These are phyloP conservation scores for Drosophila ercepeae DNA, from an alignment of 1,140 invertebrate genomes.

Conservation along the genomic window DNA sequence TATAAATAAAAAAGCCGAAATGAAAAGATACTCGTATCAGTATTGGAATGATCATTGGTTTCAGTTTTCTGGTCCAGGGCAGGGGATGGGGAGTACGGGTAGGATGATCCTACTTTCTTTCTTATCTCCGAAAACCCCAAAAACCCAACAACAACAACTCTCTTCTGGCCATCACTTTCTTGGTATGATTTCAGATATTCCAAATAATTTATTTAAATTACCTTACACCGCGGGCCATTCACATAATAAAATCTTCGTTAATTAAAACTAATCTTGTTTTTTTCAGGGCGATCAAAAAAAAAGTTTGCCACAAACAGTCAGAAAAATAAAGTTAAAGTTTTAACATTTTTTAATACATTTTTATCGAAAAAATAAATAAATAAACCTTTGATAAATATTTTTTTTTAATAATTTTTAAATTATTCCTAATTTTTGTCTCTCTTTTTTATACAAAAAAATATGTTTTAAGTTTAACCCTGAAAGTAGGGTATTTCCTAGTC, in stretches of 20 bases:
- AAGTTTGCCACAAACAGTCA: background rate
- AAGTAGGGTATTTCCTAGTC: background rate
- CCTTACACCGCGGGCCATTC: background rate
- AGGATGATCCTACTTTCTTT: constrained; percentile 41
- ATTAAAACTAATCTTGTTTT: background rate
- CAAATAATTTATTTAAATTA: constrained; percentile 27
- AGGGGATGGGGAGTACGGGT: constrained; percentile 9
- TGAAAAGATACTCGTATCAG: constrained; percentile 36
- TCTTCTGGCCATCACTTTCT: constrained; percentile 21
- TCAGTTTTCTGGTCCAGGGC: background rate
- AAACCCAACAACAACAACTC: too few species aligned
- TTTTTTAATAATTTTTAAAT: background rate
- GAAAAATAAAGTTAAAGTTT: background rate
- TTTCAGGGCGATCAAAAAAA: background rate
- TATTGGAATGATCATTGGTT: constrained; percentile 12
- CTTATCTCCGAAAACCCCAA: constrained; percentile 25
- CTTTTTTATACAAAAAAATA: too few species aligned
- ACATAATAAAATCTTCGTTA: background rate
- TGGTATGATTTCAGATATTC: constrained; percentile 8
- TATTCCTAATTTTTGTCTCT: background rate
- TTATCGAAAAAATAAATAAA: background rate
- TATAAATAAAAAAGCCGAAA: background rate
- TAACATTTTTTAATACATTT: background rate
- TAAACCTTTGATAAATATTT: too few species aligned
- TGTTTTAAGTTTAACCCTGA: background rate